These are phyloP conservation scores for Aphaenogaster rudis DNA, from an alignment of 1,140 invertebrate species.

Conservation along the genomic window DNA sequence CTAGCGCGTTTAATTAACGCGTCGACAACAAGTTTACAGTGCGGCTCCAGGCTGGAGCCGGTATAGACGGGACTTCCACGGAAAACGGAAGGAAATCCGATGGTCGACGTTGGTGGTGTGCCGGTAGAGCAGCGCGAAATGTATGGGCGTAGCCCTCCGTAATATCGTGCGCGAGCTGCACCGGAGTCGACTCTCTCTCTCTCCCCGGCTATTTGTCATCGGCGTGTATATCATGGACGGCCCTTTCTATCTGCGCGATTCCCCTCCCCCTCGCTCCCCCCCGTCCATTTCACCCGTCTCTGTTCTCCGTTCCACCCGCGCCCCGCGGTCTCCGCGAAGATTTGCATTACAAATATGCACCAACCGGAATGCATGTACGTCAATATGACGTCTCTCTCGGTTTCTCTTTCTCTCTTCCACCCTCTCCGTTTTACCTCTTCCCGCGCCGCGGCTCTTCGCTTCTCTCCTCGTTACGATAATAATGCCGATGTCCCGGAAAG, in stretches of 20 bases:
- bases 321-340: conserved; percentile 75
- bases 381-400: conserved; percentile 79
- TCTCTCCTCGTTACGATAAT: conserved; percentile 53
- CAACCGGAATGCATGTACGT: conserved; percentile 76
- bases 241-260: conserved; percentile 73
- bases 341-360: conserved; percentile 83
- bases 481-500: conserved; percentile 20
- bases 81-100: conserved; percentile 80
- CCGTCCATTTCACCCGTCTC: conserved; percentile 40
- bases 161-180: conserved; percentile 78
- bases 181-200: conserved; percentile 62
- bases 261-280: neutral
- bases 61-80: conserved; percentile 67
- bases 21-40: conserved; percentile 65
- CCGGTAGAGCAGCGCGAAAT: conserved; percentile 73
- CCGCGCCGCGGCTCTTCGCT: neutral
- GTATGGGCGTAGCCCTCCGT: conserved; percentile 75
- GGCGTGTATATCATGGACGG: conserved; percentile 76
- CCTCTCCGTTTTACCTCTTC: neutral
- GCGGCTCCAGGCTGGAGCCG: conserved; percentile 22
- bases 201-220: conserved; percentile 81
- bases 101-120: conserved; percentile 67
- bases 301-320: conserved; percentile 51
- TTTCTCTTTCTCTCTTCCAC: neutral
- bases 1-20: conserved; percentile 68